Conservation (phyloP, 2,113 vertebrate species). For the Asarcornis scutulata region DNA sequence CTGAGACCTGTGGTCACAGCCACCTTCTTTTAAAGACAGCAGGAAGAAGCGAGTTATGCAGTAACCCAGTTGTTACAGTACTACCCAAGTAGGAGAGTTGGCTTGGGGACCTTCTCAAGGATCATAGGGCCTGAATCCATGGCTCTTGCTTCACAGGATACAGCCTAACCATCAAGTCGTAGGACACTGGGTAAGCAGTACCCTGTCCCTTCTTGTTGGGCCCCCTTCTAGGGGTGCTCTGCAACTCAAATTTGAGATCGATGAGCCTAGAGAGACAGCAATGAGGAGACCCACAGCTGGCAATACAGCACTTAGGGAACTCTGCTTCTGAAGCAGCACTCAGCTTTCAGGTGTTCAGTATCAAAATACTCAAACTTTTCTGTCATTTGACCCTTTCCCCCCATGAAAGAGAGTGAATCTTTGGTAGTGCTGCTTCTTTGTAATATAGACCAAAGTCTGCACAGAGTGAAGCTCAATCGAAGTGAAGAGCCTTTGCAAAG, state of each 20-base stretch:
- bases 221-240: neutral
- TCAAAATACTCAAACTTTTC: neutral
- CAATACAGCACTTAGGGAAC: neutral
- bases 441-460: neutral
- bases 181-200: neutral
- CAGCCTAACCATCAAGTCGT: neutral
- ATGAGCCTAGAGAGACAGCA: neutral
- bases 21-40: neutral
- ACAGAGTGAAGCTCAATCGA: neutral
- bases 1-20: neutral
- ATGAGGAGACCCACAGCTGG: neutral
- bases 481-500: neutral
- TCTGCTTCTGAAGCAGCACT: neutral
- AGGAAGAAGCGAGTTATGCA: fast-evolving
- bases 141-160: neutral
- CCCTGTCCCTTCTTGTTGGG: neutral
- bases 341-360: neutral
- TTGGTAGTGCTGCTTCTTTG: neutral
- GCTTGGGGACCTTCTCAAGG: neutral
- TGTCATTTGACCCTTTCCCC: slow-evolving; percentile 9
- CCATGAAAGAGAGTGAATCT: slow-evolving; percentile 5
- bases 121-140: neutral
- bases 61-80: neutral
- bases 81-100: neutral
- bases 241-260: neutral